Base-by-base conservation (phyloP, 2,888 invertebrate species). In the Spatulosminthurus flaviceps region DNA sequence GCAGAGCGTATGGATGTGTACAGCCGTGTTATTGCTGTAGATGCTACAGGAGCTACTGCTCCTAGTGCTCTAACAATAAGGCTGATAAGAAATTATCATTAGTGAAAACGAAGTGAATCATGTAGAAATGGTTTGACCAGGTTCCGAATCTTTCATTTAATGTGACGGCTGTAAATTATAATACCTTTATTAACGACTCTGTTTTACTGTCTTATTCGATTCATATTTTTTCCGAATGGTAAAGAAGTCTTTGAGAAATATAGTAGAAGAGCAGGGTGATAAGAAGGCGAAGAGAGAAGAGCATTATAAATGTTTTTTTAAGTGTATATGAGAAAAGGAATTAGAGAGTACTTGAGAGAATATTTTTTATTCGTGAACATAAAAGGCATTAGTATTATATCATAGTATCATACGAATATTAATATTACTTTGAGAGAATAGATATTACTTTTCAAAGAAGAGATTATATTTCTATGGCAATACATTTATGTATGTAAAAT, bases 61-160 rank as follows among this genome's bases (percentile, higher is more conserved):
- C n/a, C n/a, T n/a, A n/a, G n/a, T n/a, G n/a, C n/a, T n/a, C n/a
- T n/a, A n/a, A n/a, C n/a, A n/a, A n/a, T n/a, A n/a, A n/a, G n/a
- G n/a, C n/a, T 67, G 67, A 67, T 26, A 26, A 64, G 64, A n/a
- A 67, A 28, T 67, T 19, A 19, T 67, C 67, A 67, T 67, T 67
- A 67, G 67, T 51, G 5, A 51, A 51, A 51, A 51, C 7, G 51
- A 67, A 26, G 22, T 24, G 67, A 67, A 26, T 26, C 29, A 28
- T 5, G 1, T 64, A 28, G 26, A 24, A 19, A 51, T 11, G 51
- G 5, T 51, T 51, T 51, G 16, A 19, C n/a, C n/a, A 51, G 16
- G 51, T n/a, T 51, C n/a, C 51, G 16, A 51, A 19, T 51, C 9
- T 19, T 51, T 11, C 16, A 51, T 51, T 51, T 9, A 51, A 19